A percentile compares a stretch with the other conserved stretches of the same genome.
Conservation (phyloP, 2,888 invertebrate species). For the Serripes groenlandicus region DNA sequence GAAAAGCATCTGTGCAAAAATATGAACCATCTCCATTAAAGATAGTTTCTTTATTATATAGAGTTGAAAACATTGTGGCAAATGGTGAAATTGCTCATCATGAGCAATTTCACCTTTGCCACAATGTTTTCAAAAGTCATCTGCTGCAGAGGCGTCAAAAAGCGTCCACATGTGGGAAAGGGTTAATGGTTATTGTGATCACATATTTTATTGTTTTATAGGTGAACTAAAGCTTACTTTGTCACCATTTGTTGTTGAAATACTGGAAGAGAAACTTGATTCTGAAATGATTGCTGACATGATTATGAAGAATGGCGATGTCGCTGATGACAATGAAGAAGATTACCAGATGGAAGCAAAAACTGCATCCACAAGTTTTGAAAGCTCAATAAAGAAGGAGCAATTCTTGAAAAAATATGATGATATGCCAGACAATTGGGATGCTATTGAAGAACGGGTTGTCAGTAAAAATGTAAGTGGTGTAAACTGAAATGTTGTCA, state of each 20-base stretch:
- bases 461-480: conserved; percentile 63
- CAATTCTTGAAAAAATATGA: conserved; percentile 43
- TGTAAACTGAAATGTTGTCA: too few species aligned
- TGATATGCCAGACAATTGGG: conserved; percentile 77
- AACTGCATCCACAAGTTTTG: background rate
- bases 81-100: too few species aligned
- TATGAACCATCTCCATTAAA: too few species aligned
- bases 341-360: background rate
- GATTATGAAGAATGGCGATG: conserved; percentile 66
- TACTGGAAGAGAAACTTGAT: conserved; percentile 82
- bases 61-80: too few species aligned
- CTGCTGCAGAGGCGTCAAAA: too few species aligned
- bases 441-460: conserved; percentile 71
- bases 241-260: conserved; percentile 83
- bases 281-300: conserved; percentile 79
- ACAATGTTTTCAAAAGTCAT: too few species aligned
- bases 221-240: conserved; percentile 82
- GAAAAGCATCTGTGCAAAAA: too few species aligned
- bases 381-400: conserved; percentile 7
- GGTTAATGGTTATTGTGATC: background rate
- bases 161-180: too few species aligned
- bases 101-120: too few species aligned
- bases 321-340: background rate
- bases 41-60: too few species aligned
- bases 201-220: too few species aligned